Conservation (phyloP, 2,113 vertebrate genomes). For the Eudyptes chrysolophus region DNA sequence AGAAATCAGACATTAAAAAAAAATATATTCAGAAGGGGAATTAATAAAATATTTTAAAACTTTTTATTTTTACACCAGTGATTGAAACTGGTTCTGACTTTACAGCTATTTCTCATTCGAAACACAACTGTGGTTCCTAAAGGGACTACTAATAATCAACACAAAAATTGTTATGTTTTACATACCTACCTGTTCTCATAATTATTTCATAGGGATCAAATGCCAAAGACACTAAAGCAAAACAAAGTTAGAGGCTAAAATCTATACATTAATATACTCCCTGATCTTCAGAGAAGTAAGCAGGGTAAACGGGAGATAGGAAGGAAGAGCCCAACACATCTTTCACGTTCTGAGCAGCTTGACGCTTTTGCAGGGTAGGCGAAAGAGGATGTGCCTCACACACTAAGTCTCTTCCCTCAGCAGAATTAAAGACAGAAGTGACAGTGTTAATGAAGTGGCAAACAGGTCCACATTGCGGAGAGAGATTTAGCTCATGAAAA, state of each 20-base stretch:
- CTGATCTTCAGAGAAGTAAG: neutral
- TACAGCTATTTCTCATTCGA: neutral
- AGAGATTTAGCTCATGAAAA: neutral
- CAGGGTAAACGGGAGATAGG: neutral
- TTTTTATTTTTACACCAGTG: neutral
- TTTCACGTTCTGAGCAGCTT: neutral
- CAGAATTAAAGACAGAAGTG: neutral
- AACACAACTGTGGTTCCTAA: neutral
- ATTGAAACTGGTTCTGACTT: neutral
- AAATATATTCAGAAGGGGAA: neutral
- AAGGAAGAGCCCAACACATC: neutral
- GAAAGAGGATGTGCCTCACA: neutral
- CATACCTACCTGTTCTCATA: neutral
- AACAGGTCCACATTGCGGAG: neutral
- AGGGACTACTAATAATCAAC: neutral
- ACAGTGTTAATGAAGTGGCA: neutral
- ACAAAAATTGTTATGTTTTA: neutral
- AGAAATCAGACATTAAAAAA: neutral
- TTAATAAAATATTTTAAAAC: neutral
- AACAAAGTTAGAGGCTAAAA: neutral
- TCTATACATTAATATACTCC: neutral
- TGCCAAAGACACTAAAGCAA: neutral
- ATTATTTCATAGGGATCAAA: neutral
- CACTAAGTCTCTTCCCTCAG: neutral
- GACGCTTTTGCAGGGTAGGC: neutral